phyloP scores from a whole-genome alignment of 2,888 invertebrate genomes.

The Thalpophila matura region DNA sequence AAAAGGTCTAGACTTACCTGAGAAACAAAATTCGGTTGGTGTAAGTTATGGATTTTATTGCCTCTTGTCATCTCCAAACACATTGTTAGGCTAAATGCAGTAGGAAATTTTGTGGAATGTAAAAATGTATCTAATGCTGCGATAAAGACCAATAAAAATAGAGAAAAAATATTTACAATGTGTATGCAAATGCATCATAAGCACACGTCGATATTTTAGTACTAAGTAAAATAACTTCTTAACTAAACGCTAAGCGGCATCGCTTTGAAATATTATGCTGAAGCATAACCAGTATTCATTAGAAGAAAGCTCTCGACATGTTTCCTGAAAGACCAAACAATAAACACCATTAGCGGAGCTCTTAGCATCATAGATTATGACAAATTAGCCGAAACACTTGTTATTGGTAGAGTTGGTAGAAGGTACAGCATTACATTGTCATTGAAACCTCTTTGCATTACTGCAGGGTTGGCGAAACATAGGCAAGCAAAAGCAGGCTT shows the following conservation, averaged over 20 bases:
- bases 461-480: slow-evolving; percentile 17
- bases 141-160: no score
- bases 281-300: slow-evolving; percentile 25
- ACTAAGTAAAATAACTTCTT: slow-evolving; percentile 18
- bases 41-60: no score
- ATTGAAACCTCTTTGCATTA: slow-evolving; percentile 10
- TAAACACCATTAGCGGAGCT: slow-evolving; percentile 45
- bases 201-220: not conserved
- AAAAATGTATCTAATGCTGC: no score
- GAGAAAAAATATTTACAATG: not conserved
- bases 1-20: not conserved
- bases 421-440: slow-evolving; percentile 23
- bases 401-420: slow-evolving; percentile 5
- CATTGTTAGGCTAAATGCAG: no score
- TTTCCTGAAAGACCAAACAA: slow-evolving; percentile 29
- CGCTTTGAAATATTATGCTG: slow-evolving; percentile 29
- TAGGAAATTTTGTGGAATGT: no score
- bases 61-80: no score
- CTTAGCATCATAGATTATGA: slow-evolving; percentile 33
- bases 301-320: slow-evolving; percentile 39
- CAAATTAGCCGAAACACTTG: slow-evolving; percentile 46
- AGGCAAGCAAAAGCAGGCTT: not conserved
- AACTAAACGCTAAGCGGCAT: slow-evolving; percentile 9
- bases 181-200: not conserved
- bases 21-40: slow-evolving; percentile 2